Conservation (phyloP, 2,888 invertebrate genomes). For the Heliconius sara region DNA sequence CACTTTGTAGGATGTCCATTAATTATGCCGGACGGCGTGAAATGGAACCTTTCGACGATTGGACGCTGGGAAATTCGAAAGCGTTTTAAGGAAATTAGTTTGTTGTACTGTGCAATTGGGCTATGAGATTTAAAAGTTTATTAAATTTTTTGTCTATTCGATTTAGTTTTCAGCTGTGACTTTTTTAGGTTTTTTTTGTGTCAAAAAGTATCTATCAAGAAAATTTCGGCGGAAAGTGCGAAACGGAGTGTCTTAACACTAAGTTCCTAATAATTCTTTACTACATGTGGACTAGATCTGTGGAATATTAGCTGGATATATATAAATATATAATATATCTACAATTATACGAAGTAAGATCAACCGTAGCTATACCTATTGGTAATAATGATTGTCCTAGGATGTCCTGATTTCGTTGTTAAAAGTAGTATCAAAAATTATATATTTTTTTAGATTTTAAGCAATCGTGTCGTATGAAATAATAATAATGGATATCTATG, state of each 20-base stretch:
- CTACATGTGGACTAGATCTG: too few species aligned
- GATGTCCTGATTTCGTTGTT: background rate
- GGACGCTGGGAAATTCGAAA: slow-evolving; percentile 54
- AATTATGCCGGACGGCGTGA: slow-evolving; percentile 71
- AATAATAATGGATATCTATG: slow-evolving; percentile 32
- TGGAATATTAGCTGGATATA: background rate
- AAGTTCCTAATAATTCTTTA: too few species aligned
- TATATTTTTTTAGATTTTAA: background rate
- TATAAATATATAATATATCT: background rate
- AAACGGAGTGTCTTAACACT: too few species aligned
- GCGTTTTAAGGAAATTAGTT: slow-evolving; percentile 55
- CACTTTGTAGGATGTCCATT: slow-evolving; percentile 78
- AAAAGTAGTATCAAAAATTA: background rate
- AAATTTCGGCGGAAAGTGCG: too few species aligned
- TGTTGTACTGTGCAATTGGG: slow-evolving; percentile 53
- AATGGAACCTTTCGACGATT: slow-evolving; percentile 64
- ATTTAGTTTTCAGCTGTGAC: background rate
- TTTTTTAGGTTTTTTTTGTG: background rate
- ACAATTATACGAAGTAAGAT: too few species aligned
- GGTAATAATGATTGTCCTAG: background rate
- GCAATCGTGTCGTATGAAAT: slow-evolving; percentile 19
- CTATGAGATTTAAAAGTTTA: slow-evolving; percentile 41
- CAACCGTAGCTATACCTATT: too few species aligned
- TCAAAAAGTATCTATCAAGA: too few species aligned
- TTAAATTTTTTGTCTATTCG: slow-evolving; percentile 10